These are phyloP conservation scores for Melieria crassipennis DNA, from an alignment of 2,888 invertebrate genomes.

Conservation along the genomic window DNA sequence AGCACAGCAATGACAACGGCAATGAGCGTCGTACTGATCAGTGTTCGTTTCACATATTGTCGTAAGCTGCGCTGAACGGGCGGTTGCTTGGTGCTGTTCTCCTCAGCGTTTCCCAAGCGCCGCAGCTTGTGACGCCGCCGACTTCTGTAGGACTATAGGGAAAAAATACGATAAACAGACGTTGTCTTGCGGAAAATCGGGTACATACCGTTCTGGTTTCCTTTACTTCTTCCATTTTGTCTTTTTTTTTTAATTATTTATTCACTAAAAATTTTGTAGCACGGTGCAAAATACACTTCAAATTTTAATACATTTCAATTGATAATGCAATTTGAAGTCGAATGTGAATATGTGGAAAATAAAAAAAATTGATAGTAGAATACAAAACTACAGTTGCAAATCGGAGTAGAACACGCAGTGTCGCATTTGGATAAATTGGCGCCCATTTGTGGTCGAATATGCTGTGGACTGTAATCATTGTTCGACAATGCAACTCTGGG, in stretches of 20 bases:
- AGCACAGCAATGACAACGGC: slow-evolving; percentile 30
- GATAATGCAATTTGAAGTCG: neutral
- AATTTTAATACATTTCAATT: neutral
- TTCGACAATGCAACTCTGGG: neutral
- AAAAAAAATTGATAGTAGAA: neutral
- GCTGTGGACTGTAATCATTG: too few relatives aligned
- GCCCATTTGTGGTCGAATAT: too few relatives aligned
- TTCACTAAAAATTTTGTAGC: neutral
- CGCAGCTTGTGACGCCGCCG: slow-evolving; percentile 39
- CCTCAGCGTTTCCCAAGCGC: slow-evolving; percentile 33
- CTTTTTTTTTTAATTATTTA: neutral
- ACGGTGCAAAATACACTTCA: neutral
- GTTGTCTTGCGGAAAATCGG: neutral
- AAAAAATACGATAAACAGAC: neutral
- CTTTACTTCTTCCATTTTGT: neutral
- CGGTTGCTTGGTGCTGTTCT: slow-evolving; percentile 3
- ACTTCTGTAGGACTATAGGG: neutral
- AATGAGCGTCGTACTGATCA: slow-evolving; percentile 30
- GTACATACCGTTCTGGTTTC: neutral
- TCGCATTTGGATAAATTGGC: too few relatives aligned
- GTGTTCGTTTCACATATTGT: slow-evolving; percentile 31
- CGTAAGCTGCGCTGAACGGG: slow-evolving; percentile 7
- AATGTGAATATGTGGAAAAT: neutral
- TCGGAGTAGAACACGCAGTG: neutral
- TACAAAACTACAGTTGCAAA: neutral